These are phyloP conservation scores for Conistra vaccinii DNA, from an alignment of 2,888 invertebrate species.

Conservation along the genomic window DNA sequence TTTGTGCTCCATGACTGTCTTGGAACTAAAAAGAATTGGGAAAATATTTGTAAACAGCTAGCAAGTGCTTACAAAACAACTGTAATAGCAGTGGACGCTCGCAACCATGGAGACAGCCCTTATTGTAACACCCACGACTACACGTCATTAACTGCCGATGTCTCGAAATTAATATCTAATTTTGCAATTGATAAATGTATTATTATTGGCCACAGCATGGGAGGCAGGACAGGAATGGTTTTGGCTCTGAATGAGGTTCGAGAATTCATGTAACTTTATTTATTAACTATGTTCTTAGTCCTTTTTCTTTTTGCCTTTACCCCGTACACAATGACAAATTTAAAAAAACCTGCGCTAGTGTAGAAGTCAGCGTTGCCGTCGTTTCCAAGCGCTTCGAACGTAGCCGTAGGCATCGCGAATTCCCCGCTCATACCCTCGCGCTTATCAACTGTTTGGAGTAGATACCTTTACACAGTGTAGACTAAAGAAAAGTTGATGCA, in stretches of 20 bases:
- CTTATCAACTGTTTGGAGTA: background rate
- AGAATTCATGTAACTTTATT: background rate
- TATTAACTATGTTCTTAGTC: background rate
- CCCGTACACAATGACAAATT: background rate
- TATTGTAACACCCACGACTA: conserved; percentile 86
- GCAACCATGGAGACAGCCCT: conserved; percentile 98
- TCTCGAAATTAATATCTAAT: conserved; percentile 32
- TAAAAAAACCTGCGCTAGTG: too few species aligned
- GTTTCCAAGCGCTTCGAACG: background rate
- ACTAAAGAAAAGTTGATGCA: background rate
- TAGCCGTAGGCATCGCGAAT: background rate
- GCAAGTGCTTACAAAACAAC: conserved; percentile 90
- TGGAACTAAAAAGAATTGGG: conserved; percentile 97
- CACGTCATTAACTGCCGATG: conserved; percentile 47
- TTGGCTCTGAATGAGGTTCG: conserved; percentile 91
- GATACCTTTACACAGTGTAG: background rate
- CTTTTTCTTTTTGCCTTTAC: background rate
- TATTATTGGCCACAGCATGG: conserved; percentile 97
- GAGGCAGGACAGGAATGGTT: conserved; percentile 96
- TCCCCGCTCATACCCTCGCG: background rate
- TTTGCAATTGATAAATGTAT: conserved; percentile 79
- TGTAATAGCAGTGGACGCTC: conserved; percentile 95
- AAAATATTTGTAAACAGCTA: conserved; percentile 93
- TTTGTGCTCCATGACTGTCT: conserved; percentile 96
- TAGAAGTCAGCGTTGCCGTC: background rate